phyloP scores from a whole-genome alignment of 2,888 invertebrate species.

The Aquatica leii region DNA sequence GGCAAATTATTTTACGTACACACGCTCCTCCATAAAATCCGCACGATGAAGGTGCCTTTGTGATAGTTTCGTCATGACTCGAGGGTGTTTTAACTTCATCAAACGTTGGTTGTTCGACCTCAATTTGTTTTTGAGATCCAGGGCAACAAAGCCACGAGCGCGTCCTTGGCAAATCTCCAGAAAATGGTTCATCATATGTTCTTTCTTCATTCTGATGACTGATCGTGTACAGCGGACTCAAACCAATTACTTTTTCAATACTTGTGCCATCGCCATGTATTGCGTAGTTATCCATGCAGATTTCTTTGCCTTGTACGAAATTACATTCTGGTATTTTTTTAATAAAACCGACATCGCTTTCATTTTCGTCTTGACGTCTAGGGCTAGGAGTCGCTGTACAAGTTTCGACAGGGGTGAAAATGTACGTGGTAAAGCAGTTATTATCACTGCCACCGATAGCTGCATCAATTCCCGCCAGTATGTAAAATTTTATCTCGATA shows the following conservation, averaged over 20 bases:
- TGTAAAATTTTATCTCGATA: constrained; percentile 34
- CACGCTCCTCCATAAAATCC: constrained; percentile 51
- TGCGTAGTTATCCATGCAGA: constrained; percentile 30
- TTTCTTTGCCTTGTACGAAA: constrained; percentile 1
- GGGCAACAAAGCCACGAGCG: constrained; percentile 64
- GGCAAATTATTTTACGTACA: too few relatives aligned
- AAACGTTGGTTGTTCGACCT: constrained; percentile 56
- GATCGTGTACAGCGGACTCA: constrained; percentile 61
- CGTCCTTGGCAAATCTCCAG: constrained; percentile 55
- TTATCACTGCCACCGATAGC: constrained; percentile 50
- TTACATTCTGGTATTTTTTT: constrained; percentile 43
- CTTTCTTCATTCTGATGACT: constrained; percentile 61
- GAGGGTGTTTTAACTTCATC: constrained; percentile 49
- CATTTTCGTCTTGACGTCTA: constrained; percentile 54
- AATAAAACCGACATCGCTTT: constrained; percentile 41
- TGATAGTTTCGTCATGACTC: constrained; percentile 48
- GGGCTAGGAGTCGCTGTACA: constrained; percentile 68
- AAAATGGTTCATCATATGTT: constrained; percentile 60
- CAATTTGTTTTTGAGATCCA: constrained; percentile 54
- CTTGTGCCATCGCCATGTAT: constrained; percentile 22
- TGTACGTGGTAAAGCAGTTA: constrained; percentile 63
- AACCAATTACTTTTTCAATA: constrained; percentile 48
- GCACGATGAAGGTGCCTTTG: constrained; percentile 50
- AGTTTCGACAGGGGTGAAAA: constrained; percentile 66
- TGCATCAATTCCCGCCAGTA: constrained; percentile 56